Percentiles rank a stretch among this genome's conserved stretches.
phyloP scores from a whole-genome alignment of 1,140 invertebrate genomes.

The Heliothis virescens region DNA sequence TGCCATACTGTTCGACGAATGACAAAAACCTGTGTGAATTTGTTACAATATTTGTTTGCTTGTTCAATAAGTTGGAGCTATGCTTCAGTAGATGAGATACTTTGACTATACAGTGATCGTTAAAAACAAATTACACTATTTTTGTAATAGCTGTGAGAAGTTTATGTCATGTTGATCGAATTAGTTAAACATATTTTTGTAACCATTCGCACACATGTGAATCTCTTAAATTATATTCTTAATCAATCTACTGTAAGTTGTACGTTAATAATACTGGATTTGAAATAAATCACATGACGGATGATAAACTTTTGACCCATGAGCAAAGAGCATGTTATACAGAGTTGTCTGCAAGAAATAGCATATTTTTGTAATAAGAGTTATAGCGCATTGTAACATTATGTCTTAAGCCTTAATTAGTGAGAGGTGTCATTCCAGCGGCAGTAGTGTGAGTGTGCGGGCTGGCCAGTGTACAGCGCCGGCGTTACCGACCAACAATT shows the following conservation, averaged over 20 bases:
- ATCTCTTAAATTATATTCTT: neutral
- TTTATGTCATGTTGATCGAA: slow-evolving; percentile 5
- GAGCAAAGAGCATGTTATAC: slow-evolving; percentile 8
- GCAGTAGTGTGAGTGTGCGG: neutral
- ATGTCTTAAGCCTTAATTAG: slow-evolving; percentile 40
- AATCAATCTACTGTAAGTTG: slow-evolving; percentile 4
- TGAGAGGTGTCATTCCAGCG: slow-evolving; percentile 13
- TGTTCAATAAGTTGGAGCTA: neutral
- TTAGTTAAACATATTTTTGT: slow-evolving; percentile 32
- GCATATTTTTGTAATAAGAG: slow-evolving; percentile 37
- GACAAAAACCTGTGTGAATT: no score
- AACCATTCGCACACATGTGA: neutral
- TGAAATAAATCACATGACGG: slow-evolving; percentile 13
- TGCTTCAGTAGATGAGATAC: neutral
- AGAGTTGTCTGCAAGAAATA: slow-evolving; percentile 9
- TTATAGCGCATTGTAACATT: slow-evolving; percentile 26
- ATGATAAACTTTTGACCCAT: slow-evolving; percentile 36
- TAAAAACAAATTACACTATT: neutral
- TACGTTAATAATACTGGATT: slow-evolving; percentile 30
- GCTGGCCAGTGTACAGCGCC: neutral
- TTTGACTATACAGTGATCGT: neutral
- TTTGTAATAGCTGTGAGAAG: slow-evolving; percentile 13
- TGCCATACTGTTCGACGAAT: no score
- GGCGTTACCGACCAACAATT: neutral
- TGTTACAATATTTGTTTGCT: no score